Base-by-base conservation (phyloP, 2,888 invertebrate species). In the Dicranocentrus wangi region DNA sequence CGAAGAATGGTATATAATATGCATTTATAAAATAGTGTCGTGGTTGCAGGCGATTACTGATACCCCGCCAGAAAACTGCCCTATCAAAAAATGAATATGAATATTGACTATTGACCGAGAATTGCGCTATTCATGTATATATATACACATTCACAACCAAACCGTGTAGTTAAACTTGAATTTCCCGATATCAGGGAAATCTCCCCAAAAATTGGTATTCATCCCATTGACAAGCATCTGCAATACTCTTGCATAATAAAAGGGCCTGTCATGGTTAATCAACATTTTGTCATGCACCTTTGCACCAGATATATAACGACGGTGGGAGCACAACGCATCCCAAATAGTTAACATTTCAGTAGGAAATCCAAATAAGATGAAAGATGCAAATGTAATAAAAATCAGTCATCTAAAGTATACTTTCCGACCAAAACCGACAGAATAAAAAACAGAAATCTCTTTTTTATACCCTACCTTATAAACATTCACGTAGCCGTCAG, bases 261-360 rank as follows among this genome's bases (percentile, higher is more conserved):
- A 72, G 80, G 70, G 76, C 82, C 83, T 86, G 86, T 86, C 86
- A 86, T 85, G 86, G 80, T 85, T 86, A 86, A 85, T 86, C 86
- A 86, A 86, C 84, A 86, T 86, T 86, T 86, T 86, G 86, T 86
- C 85, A 86, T 86, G 86, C 83, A 82, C 81, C 68, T 80, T 80
- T 61, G 55, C 61, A 3, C 43, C 53, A 28, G 43, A 10, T 60
- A 39, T 21, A 13, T 25, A 72, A 61, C 53, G 8, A 43, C 78
- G 68, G n/a, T n/a, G n/a, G n/a, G n/a, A n/a, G 27, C 71, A 21
- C 17, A 28, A 79, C 71, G 79, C 79, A 79, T 39, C 39, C 39
- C 51, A 13, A 80, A 80, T 73, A 68, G 28, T 61, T 8, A 2
- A 53, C 39, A 63, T 28, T 27, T n/a, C n/a, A n/a, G n/a, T n/a